Percentiles rank a stretch among this genome's conserved stretches.
phyloP scores from a whole-genome alignment of 2,113 vertebrate genomes.

The Microcebus jonahi region DNA sequence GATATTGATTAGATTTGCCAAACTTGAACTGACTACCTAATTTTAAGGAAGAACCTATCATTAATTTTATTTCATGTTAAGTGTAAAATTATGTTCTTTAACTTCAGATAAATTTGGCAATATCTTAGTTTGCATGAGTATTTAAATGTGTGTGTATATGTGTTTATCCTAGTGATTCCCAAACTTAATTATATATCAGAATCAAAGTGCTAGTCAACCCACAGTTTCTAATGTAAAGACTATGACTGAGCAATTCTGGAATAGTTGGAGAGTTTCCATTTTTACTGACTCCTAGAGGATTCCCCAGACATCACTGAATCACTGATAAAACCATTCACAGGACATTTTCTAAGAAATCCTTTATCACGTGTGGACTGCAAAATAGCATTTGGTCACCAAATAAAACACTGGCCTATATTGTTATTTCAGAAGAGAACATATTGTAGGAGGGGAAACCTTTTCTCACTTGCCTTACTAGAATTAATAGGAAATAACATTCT shows the following conservation, averaged over 20 bases:
- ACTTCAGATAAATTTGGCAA: not conserved
- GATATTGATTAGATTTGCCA: not conserved
- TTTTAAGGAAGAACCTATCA: not conserved
- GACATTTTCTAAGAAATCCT: not conserved
- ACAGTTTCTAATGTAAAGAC: not conserved
- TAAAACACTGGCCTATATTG: not conserved
- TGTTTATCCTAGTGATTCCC: not conserved
- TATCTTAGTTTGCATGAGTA: not conserved
- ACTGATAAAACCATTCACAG: not conserved
- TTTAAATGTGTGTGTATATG: not conserved
- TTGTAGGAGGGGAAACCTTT: not conserved
- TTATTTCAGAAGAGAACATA: conserved; percentile 15
- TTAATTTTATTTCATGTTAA: conserved; percentile 8
- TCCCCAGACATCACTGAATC: not conserved
- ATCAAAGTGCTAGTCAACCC: not conserved
- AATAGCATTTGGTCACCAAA: conserved; percentile 9
- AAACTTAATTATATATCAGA: not conserved
- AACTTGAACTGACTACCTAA: not conserved
- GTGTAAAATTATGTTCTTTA: not conserved
- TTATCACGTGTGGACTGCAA: not conserved
- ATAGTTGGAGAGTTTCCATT: not conserved
- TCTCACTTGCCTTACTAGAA: not conserved
- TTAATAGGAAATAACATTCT: not conserved
- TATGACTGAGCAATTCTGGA: not conserved
- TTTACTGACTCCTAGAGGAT: not conserved